phyloP scores from a whole-genome alignment of 2,113 vertebrate species.

The Sminthopsis crassicaudata region DNA sequence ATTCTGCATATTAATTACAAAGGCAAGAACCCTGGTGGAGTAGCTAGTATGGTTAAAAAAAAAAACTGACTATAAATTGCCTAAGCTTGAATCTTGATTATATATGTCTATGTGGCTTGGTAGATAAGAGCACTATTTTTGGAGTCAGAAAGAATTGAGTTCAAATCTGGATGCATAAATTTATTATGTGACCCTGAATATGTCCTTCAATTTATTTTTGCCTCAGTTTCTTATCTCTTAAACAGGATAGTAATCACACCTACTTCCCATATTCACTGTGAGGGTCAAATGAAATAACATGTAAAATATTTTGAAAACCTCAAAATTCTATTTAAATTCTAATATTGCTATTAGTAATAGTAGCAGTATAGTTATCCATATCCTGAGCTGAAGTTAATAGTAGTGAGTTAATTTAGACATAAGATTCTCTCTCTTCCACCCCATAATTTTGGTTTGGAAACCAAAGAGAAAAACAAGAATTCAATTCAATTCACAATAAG shows the following conservation, averaged over 20 bases:
- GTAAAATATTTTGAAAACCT: not conserved
- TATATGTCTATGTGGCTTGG: not conserved
- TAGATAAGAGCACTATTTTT: not conserved
- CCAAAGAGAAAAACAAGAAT: not conserved
- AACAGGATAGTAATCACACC: not conserved
- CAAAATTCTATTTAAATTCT: not conserved
- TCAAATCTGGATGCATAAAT: not conserved
- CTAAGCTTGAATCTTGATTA: not conserved
- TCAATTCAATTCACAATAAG: not conserved
- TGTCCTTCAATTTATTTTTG: not conserved
- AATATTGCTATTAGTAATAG: not conserved
- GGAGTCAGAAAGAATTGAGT: not conserved
- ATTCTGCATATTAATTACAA: not conserved
- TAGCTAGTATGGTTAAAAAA: not conserved
- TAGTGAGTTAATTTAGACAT: not conserved
- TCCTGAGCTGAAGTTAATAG: not conserved
- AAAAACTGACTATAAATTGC: not conserved
- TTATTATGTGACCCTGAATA: not conserved
- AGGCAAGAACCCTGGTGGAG: not conserved
- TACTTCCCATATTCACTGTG: not conserved
- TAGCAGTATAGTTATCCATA: not conserved
- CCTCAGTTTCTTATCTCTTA: not conserved
- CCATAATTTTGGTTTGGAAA: not conserved
- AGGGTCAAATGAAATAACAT: not conserved
- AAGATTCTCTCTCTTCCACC: too few species aligned